Base-by-base conservation (phyloP, 1,140 invertebrate species). In the Eupristina koningsbergeri region DNA sequence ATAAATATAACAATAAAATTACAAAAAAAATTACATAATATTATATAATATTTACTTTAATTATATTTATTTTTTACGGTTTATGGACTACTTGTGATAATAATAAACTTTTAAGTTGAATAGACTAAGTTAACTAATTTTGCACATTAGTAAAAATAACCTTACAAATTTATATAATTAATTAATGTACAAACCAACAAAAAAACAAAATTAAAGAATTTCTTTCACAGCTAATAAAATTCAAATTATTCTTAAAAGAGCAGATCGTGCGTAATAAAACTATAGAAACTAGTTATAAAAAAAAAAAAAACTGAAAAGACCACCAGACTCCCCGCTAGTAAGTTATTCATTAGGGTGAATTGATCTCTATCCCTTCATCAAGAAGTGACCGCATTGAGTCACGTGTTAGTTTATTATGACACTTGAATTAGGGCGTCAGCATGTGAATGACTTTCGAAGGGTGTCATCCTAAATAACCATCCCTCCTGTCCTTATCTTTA, bases 381-480 rank as follows among this genome's bases (percentile, higher is more conserved):
- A 89, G 88, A 89, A 90, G 89, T 90, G 89, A 89, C 88, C 89
- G 61, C 78, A 84, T 71, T 86, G 85, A 85, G 86, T 82, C 86
- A 87, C 87, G 83, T 83, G 82, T 86, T 89, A 85, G 85, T 87
- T 89, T 89, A 90, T 90, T 90, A 85, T 90, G 89, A 90, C 89
- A 90, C 85, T 89, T 80, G 78, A 85, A 64, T 84, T 88, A 84
- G 83, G 67, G 81, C 75, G 61, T 71, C 47, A 84, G 85, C 84
- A 85, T 76, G 80, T 75, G 19, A 26, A 69, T 81, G 86, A 88
- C 88, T 80, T 81, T 83, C 84, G 74, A 86, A 50, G 83, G 86
- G 86, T 88, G 84, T 87, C 88, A 84, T 87, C 85, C 71, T 78
- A 17, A 85, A 76, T 80, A n/a, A 71, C 85, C 83, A 82, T 81